Base-by-base conservation (phyloP, 2,113 vertebrate species). In the Archocentrus centrarchus region DNA sequence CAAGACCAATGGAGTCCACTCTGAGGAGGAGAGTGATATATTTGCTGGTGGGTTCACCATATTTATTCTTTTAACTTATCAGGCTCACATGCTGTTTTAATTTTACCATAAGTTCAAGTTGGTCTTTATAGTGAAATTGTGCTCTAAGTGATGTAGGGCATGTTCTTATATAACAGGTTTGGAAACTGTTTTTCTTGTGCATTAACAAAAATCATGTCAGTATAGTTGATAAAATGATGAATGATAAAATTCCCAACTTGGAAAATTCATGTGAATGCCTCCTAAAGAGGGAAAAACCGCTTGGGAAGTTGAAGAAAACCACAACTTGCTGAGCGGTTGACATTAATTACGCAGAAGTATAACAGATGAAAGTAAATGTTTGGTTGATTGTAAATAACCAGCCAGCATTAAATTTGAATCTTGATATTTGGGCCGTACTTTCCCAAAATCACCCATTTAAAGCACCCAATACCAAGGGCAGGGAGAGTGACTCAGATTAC, bases 21-120 rank as follows among this genome's bases (percentile, higher is more conserved):
- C 94, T 10, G 97, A 98, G 63, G 97, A 97, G 62, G 96, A 96
- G 22, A 89, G 96, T 1, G 98, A 99, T 79, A 92, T 99, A 59
- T 99, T 99, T 96, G 95, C 97, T 89, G 98, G 98, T 97, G 90
- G 89, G 94, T 84, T 18, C 4, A 11, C 7, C n/a, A 0, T 60
- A 50, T 83, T 75, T 11, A 18, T 66, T 84, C 37, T 35, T 76
- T 47, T 20, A 61, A 9, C 39, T n/a, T 41, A 13, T 15, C 30
- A 47, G 7, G 39, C 22, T 22, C 10, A 15, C n/a, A 8, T 57
- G 18, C 4, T 20, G 22, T 37, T 61, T 66, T n/a, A 53, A 44
- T 63, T 14, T 64, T 18, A 27, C 14, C 47, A 64, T 17, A 66
- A 13, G 14, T 55, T 79, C 22, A 37, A 15, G 9, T 37, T 53